Evolutionary conservation across 2,797 vertebrate genomes (phyloP).

Genomic region (Falco naumanni): DNA sequence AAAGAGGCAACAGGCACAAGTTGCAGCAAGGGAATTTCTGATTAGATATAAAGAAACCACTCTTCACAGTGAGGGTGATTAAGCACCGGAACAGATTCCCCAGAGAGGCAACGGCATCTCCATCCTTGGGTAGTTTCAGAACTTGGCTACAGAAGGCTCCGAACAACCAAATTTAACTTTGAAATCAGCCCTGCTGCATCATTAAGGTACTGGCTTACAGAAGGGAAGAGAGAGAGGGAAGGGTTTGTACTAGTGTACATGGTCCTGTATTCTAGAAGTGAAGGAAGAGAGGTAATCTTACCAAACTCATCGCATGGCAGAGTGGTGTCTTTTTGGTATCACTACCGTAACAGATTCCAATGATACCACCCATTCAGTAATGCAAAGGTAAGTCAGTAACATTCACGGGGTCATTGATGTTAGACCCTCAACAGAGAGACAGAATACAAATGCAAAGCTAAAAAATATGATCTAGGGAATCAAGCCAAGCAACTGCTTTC

Average conservation of each 20-base stretch:
- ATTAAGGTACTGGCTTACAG: neutral
- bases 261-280: neutral
- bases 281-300: neutral
- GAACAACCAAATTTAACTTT: neutral
- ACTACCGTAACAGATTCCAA: neutral
- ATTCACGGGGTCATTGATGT: neutral
- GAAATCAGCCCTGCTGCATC: neutral
- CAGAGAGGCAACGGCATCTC: neutral
- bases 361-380: neutral
- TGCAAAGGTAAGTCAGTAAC: neutral
- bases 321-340: neutral
- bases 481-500: neutral
- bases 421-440: neutral
- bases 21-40: neutral
- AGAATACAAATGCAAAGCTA: neutral
- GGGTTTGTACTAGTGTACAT: neutral
- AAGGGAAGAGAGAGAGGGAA: neutral
- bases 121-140: neutral
- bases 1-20: neutral
- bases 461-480: neutral
- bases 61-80: neutral
- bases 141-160: neutral
- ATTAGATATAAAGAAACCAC: neutral
- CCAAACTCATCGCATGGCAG: neutral
- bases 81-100: neutral